Conservation (phyloP, 2,888 invertebrate genomes). For the Tetheella fluctuosa region DNA sequence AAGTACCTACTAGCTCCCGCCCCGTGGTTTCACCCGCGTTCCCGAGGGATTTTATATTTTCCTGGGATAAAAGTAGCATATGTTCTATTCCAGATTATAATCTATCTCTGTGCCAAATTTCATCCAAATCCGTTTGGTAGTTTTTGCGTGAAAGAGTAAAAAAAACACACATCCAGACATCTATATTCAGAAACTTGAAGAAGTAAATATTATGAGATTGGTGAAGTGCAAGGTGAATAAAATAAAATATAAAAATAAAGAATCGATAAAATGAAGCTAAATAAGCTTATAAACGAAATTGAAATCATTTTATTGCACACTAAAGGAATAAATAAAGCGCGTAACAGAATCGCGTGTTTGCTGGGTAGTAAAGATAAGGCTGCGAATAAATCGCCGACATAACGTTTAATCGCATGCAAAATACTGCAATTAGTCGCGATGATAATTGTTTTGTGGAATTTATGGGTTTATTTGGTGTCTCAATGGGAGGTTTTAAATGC, state of each 20-base stretch:
- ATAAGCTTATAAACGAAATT: constrained; percentile 7
- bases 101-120: too few relatives aligned
- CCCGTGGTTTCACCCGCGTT: too few relatives aligned
- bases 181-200: neutral
- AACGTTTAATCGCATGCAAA: constrained; percentile 23
- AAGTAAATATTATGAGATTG: neutral
- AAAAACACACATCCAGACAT: too few relatives aligned
- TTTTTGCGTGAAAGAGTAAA: too few relatives aligned
- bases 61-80: too few relatives aligned
- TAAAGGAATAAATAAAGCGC: constrained; percentile 6
- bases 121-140: too few relatives aligned
- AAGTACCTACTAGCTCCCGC: too few relatives aligned
- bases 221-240: neutral
- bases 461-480: constrained; percentile 32
- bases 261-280: constrained; percentile 9
- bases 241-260: neutral
- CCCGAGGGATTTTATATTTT: too few relatives aligned
- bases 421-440: constrained; percentile 33
- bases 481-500: constrained; percentile 3
- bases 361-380: constrained; percentile 19
- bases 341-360: constrained; percentile 9
- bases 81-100: too few relatives aligned
- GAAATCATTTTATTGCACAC: constrained; percentile 5
- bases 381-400: constrained; percentile 23
- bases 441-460: constrained; percentile 34